Base-by-base conservation (phyloP, 92 coral and sea anemone species). In the Zoanthus sansibaricus region DNA sequence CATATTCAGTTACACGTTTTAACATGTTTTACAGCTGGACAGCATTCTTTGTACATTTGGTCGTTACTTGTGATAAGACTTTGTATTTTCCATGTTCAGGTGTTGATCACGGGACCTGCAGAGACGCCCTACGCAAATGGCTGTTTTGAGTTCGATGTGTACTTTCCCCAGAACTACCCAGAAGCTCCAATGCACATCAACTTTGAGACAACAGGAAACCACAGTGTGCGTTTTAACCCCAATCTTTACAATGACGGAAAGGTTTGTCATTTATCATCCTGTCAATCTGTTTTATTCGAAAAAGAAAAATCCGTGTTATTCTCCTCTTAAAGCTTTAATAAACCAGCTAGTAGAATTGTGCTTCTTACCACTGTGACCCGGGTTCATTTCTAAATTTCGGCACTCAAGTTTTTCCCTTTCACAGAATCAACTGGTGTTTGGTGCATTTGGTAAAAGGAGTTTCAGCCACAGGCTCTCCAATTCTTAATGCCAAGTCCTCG, bases 51-150 rank as follows among this genome's bases (percentile, higher is more conserved):
- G 42, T 37, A 37, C 42, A 1, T 37, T 0, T 37, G 42, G 42
- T 9, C 0, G 20, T 12, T 12, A 3, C 0, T 17, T 0, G 30
- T 5, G n/a, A 20, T 17, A 17, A 62, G 0, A 18, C 10, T 17
- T 62, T 62, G 30, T 62, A 20, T 21, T 16, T 14, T 3, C 10
- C 33, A 32, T 12, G 18, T 14, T 55, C 62, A 97, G 99, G 99
- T 97, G 45, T 89, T 97, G 58, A 97, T 97, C 21, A 97, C 99
- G 0, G 99, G 99, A 13, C 99, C 99, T 58, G 94, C 99, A 12
- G 99, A 97, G 88, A 97, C 99, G 31, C 99, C 99, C 0, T 97
- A 97, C 83, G 99, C 98, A 32, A 97, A 97, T 82, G 99, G 99
- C n/a, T 97, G 99, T 86, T 97, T 97, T 72, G 99, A 97, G 87